These are phyloP conservation scores for Herpetotheres cachinnans DNA, from an alignment of 2,113 vertebrate genomes.

Conservation along the genomic window DNA sequence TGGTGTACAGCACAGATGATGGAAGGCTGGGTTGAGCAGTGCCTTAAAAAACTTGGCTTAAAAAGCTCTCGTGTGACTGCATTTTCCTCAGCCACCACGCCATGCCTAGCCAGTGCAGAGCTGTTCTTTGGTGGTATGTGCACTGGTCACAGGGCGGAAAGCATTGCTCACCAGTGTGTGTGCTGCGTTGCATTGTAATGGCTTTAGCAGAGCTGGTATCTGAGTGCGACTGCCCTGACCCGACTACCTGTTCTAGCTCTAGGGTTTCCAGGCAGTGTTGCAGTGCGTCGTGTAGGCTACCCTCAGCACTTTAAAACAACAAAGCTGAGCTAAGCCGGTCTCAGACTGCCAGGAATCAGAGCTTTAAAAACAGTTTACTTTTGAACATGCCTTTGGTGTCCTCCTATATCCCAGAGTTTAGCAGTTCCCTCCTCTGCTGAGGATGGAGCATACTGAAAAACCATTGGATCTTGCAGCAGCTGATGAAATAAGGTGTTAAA, in stretches of 20 bases:
- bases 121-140: background rate
- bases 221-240: background rate
- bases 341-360: background rate
- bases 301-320: background rate
- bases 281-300: background rate
- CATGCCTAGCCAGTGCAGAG: background rate
- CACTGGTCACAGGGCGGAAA: background rate
- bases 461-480: background rate
- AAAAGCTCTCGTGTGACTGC: background rate
- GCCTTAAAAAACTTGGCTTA: background rate
- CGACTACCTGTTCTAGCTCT: background rate
- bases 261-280: background rate
- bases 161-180: fast-evolving
- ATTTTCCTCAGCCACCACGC: background rate
- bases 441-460: background rate
- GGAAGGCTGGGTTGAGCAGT: background rate
- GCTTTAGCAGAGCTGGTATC: background rate
- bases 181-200: background rate
- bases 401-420: background rate
- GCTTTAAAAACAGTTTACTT: background rate
- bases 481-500: background rate
- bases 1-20: background rate
- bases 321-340: background rate
- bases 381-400: background rate
- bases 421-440: background rate